Evolutionary conservation across 2,113 vertebrate species (phyloP), one percentile per base, ranked within the genome.

Genomic region (Vicugna pacos): DNA sequence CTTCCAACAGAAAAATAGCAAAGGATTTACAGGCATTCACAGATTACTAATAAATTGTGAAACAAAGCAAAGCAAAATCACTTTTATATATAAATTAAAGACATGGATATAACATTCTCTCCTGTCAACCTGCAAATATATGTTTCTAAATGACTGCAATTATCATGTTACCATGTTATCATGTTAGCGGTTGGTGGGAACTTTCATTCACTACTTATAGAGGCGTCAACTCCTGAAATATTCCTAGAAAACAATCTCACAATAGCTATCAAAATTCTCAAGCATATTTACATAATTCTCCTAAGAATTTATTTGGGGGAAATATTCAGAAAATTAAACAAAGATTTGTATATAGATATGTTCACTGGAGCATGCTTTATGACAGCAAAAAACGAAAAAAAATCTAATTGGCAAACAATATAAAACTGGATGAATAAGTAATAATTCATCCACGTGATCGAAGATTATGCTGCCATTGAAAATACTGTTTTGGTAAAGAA

Each of bases 341-440:
- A 19, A 24, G 6, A 52, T 48, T 50, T 77, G 50, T 9, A 20
- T 80, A 26, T 58, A 69, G 80, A 30, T 88, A 24, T 46, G 30
- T 88, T 83, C 11, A 46, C 1, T 94, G 42, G 14, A 89, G 4
- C 13, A 60, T 58, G 80, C 30, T 77, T 94, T 81, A 79, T 77
- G 70, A 79, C 30, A 56, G 42, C 62, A 82, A 91, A 77, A 89
- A 75, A 26, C 60, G 77, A 67, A 67, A 80, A 96, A 80, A 12
- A 81, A 58, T 7, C 28, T n/a, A 80, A 52, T 38, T 58, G 16
- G 22, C 26, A 85, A 96, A 75, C 14, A 69, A 93, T 6, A 92
- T n/a, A 92, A 89, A 96, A 76, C 17, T 65, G 35, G 26, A n/a
- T 86, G 65, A 92, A 80, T 80, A 76, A 95, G 79, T 64, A 60